Percentiles rank a stretch among this genome's conserved stretches.
Conservation (phyloP, 2,113 vertebrate species). For the Notarius quadriscutis region DNA sequence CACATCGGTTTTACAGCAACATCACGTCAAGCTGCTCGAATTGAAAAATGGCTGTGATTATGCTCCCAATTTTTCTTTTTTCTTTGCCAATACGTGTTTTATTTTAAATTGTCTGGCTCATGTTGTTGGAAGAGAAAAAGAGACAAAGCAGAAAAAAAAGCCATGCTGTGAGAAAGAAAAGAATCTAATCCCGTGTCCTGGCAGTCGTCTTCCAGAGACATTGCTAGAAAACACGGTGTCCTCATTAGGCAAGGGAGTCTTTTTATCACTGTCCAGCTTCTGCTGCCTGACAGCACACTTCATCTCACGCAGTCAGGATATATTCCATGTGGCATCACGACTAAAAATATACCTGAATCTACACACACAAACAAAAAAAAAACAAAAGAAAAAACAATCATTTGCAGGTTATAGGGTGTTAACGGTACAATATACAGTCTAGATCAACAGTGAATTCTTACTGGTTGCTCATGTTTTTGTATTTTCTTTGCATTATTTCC, state of each 20-base stretch:
- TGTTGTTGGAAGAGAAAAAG: slow-evolving; percentile 33
- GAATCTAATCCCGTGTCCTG: slow-evolving; percentile 52
- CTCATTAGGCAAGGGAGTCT: slow-evolving; percentile 51
- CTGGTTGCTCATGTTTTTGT: neutral
- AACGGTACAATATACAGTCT: neutral
- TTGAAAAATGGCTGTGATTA: slow-evolving; percentile 43
- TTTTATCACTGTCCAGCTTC: slow-evolving; percentile 37
- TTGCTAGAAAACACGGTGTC: slow-evolving; percentile 49
- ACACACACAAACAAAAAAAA: neutral
- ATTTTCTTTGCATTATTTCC: neutral
- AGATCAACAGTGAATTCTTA: neutral
- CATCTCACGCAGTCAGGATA: slow-evolving; percentile 31
- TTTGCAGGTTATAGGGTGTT: slow-evolving; percentile 8
- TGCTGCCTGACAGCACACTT: slow-evolving; percentile 51
- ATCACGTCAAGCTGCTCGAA: slow-evolving; percentile 29
- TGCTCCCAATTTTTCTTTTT: slow-evolving; percentile 23
- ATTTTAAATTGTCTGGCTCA: slow-evolving; percentile 8
- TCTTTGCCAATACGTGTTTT: neutral
- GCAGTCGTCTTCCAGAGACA: slow-evolving; percentile 51
- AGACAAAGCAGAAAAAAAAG: slow-evolving; percentile 19
- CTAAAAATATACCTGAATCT: slow-evolving; percentile 31
- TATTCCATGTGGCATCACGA: slow-evolving; percentile 34
- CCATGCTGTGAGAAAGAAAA: slow-evolving; percentile 40
- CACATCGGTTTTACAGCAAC: slow-evolving; percentile 43
- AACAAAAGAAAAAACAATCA: neutral